Evolutionary conservation across 2,888 invertebrate genomes (phyloP).

Genomic region (Athalia cordata): DNA sequence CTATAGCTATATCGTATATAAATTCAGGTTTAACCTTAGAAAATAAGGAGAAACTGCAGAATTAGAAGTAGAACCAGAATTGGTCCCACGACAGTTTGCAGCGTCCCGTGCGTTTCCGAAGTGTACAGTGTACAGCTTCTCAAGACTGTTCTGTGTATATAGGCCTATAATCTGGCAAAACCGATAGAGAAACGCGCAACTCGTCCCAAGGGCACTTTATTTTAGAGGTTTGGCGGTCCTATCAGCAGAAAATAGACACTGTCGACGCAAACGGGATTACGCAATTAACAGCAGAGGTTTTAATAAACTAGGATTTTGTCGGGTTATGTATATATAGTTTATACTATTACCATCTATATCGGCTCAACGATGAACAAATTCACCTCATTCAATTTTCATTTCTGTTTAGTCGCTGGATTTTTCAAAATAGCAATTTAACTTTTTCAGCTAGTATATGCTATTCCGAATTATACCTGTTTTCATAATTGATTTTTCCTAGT

Average conservation of each 20-base stretch:
- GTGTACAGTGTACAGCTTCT: no score
- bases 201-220: slow-evolving; percentile 47
- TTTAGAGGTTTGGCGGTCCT: slow-evolving; percentile 48
- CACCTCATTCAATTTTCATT: no score
- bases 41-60: not conserved
- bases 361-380: not conserved
- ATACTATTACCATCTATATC: slow-evolving; percentile 19
- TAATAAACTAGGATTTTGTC: slow-evolving; percentile 43
- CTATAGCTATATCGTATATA: not conserved
- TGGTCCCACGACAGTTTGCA: slow-evolving; percentile 26
- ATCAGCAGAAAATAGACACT: slow-evolving; percentile 45
- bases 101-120: not conserved
- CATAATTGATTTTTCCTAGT: no score
- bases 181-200: slow-evolving; percentile 35
- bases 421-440: no score
- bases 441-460: no score
- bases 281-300: slow-evolving; percentile 46
- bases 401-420: no score
- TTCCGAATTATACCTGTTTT: no score
- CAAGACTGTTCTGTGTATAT: not conserved
- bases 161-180: slow-evolving; percentile 21
- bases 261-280: slow-evolving; percentile 43
- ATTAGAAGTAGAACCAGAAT: slow-evolving; percentile 30
- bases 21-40: slow-evolving; percentile 3
- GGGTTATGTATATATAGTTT: slow-evolving; percentile 5